These are phyloP conservation scores for Hydroisotoma schaefferi DNA, from an alignment of 2,888 invertebrate genomes.

Conservation along the genomic window DNA sequence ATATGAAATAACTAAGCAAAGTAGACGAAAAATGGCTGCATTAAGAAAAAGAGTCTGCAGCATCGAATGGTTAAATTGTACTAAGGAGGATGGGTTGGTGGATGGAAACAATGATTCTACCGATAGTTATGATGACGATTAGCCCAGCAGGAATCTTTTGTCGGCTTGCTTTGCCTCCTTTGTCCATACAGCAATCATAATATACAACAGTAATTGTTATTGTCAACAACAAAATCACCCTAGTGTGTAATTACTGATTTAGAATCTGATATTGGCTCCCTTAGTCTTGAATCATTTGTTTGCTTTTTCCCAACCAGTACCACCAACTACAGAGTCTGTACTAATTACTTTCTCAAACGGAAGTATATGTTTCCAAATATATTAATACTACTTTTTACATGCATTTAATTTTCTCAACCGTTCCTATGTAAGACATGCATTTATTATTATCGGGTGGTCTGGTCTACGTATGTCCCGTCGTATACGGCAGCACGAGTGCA, in stretches of 20 bases:
- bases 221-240: conserved; percentile 41
- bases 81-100: conserved; percentile 40
- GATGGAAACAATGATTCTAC: conserved; percentile 42
- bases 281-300: conserved; percentile 12
- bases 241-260: conserved; percentile 19
- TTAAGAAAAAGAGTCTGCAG: conserved; percentile 19
- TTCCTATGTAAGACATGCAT: not conserved
- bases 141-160: conserved; percentile 46
- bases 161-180: conserved; percentile 41
- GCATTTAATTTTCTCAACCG: not conserved
- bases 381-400: no score
- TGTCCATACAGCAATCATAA: conserved; percentile 35
- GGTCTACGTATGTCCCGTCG: no score
- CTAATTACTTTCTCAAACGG: no score
- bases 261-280: conserved; percentile 14
- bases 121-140: conserved; percentile 45
- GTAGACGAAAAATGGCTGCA: conserved; percentile 1
- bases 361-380: no score
- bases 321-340: not conserved
- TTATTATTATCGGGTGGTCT: no score
- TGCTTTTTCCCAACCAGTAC: conserved; percentile 7
- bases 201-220: conserved; percentile 41
- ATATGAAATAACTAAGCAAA: not conserved
- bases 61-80: conserved; percentile 34
- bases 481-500: no score